These are phyloP conservation scores for Ctenomys sociabilis DNA, from an alignment of 2,113 vertebrate genomes.

Conservation along the genomic window DNA sequence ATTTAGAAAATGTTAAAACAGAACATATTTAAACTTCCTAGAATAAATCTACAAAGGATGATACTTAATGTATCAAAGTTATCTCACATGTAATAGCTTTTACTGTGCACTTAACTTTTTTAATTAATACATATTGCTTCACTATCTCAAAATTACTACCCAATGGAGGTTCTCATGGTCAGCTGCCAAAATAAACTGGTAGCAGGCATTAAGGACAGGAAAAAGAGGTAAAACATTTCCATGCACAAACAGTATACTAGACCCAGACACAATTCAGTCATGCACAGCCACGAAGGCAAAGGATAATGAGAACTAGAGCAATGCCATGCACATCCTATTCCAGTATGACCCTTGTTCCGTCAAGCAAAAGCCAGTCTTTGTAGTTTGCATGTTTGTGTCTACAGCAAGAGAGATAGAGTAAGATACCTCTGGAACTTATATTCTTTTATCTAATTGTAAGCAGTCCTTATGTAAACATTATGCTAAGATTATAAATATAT, in stretches of 20 bases:
- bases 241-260: not conserved
- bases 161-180: not conserved
- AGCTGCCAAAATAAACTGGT: constrained; percentile 64
- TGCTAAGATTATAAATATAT: not conserved
- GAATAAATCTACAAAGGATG: not conserved
- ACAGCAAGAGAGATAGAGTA: accelerated
- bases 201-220: not conserved
- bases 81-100: not conserved
- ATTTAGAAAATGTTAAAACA: not conserved
- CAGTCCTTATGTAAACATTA: not conserved
- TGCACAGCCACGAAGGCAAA: not conserved
- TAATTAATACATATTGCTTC: constrained; percentile 43
- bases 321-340: not conserved
- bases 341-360: not conserved
- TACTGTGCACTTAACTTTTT: constrained; percentile 36
- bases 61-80: not conserved
- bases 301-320: not conserved
- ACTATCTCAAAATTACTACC: constrained; percentile 46
- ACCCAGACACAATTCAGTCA: not conserved
- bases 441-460: not conserved
- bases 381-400: accelerated
- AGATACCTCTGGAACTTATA: not conserved
- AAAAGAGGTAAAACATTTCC: not conserved
- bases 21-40: not conserved
- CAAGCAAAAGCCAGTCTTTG: not conserved